Percentiles rank a stretch among this genome's conserved stretches.
phyloP scores from a whole-genome alignment of 2,797 vertebrate species.

The Hemitrygon akajei region DNA sequence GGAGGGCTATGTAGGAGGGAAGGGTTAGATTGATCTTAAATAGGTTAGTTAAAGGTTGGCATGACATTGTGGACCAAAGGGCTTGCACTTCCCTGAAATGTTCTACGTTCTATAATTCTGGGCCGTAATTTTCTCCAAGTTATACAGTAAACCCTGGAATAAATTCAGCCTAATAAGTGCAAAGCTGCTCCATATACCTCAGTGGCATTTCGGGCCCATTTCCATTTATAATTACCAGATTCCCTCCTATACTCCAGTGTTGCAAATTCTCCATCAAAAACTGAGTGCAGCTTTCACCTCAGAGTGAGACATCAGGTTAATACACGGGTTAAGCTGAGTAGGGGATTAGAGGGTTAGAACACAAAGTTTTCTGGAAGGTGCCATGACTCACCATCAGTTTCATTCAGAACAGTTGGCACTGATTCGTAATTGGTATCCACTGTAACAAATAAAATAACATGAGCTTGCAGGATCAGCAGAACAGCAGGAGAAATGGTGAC shows the following conservation, averaged over 20 bases:
- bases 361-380: slow-evolving; percentile 51
- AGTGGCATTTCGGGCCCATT: not conserved
- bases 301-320: not conserved
- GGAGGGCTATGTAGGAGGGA: no score
- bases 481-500: slow-evolving; percentile 40
- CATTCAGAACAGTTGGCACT: slow-evolving; percentile 70
- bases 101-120: no score
- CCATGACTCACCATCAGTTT: slow-evolving; percentile 85
- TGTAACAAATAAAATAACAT: slow-evolving; percentile 74
- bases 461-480: slow-evolving; percentile 48
- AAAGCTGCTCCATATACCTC: not conserved
- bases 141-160: not conserved
- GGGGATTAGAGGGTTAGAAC: slow-evolving; percentile 52
- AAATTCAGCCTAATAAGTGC: not conserved
- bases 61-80: no score
- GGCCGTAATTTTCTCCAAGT: no score
- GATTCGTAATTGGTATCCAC: slow-evolving; percentile 77
- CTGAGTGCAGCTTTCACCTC: no score
- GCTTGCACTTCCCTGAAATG: no score
- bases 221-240: not conserved
- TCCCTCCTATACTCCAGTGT: not conserved
- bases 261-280: not conserved
- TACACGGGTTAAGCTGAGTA: slow-evolving; percentile 54
- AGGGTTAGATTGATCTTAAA: no score
- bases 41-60: no score